Evolutionary conservation across 1,140 invertebrate species (phyloP).

Genomic region (Lasioglossum baleicum): DNA sequence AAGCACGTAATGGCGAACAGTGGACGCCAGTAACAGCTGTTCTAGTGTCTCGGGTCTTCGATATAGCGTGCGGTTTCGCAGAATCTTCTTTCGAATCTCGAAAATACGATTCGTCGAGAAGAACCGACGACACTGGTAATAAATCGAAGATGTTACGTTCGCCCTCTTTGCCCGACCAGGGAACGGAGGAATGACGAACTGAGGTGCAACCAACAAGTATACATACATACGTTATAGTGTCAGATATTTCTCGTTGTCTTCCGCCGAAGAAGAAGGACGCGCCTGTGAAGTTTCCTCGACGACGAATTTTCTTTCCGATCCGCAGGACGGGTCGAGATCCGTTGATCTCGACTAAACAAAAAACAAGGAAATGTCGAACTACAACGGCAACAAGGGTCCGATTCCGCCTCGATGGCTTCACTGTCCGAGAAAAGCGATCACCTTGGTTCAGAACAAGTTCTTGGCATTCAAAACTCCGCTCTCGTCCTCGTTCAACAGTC

Average conservation of each 20-base stretch:
- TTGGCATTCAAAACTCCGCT: constrained; percentile 97
- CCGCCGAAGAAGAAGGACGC: not conserved
- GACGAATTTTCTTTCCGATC: too few species aligned
- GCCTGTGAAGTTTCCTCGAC: too few species aligned
- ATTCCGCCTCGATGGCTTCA: constrained; percentile 94
- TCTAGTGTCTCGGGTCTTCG: not conserved
- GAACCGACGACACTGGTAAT: not conserved
- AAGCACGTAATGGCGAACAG: constrained; percentile 22
- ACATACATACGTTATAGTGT: constrained; percentile 15
- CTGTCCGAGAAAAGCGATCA: constrained; percentile 92
- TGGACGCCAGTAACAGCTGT: constrained; percentile 36
- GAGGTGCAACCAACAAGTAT: not conserved
- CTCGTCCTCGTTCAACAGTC: constrained; percentile 86
- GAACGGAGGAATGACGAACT: not conserved
- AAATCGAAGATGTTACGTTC: not conserved
- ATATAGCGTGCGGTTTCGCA: not conserved
- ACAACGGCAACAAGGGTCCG: constrained; percentile 77
- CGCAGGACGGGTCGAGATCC: not conserved
- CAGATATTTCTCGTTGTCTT: not conserved
- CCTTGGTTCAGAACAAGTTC: constrained; percentile 89
- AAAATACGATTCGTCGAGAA: not conserved
- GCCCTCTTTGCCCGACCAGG: too few species aligned
- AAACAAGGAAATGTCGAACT: constrained; percentile 58
- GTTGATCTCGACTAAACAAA: too few species aligned
- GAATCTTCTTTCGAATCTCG: not conserved